Evolutionary conservation across 2,888 invertebrate genomes (phyloP).

Genomic region (Oegoconia quadripuncta): DNA sequence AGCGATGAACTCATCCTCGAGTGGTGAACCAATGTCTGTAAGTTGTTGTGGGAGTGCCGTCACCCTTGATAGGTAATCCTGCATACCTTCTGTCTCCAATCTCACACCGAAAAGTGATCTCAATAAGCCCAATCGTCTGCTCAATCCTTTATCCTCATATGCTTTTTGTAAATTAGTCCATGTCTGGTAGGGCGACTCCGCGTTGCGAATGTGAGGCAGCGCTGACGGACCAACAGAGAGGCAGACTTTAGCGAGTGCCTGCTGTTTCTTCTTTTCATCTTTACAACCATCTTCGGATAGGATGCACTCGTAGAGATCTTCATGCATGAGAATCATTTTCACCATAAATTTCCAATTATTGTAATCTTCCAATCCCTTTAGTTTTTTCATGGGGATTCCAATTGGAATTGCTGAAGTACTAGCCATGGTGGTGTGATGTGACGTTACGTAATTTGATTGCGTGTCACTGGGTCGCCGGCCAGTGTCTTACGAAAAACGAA

Average conservation of each 20-base stretch:
- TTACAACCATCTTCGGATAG: background rate
- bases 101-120: slow-evolving; percentile 12
- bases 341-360: slow-evolving; percentile 1
- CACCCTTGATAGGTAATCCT: slow-evolving; percentile 13
- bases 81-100: slow-evolving; percentile 12
- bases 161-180: slow-evolving; percentile 15
- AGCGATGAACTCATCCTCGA: slow-evolving; percentile 23
- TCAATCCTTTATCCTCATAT: slow-evolving; percentile 17
- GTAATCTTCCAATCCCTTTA: background rate
- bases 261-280: slow-evolving; percentile 5
- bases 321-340: slow-evolving; percentile 3
- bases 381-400: background rate
- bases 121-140: slow-evolving; percentile 10
- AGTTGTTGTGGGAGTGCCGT: slow-evolving; percentile 15
- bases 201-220: slow-evolving; percentile 12
- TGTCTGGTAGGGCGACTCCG: slow-evolving; percentile 10
- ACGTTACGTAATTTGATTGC: no score
- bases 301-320: slow-evolving; percentile 3
- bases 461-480: no score
- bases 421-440: no score
- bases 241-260: slow-evolving; percentile 7
- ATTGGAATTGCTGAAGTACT: no score
- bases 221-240: slow-evolving; percentile 3
- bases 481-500: no score
- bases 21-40: slow-evolving; percentile 14